These are phyloP conservation scores for Morpho helenor DNA, from an alignment of 2,888 invertebrate genomes.

Conservation along the genomic window DNA sequence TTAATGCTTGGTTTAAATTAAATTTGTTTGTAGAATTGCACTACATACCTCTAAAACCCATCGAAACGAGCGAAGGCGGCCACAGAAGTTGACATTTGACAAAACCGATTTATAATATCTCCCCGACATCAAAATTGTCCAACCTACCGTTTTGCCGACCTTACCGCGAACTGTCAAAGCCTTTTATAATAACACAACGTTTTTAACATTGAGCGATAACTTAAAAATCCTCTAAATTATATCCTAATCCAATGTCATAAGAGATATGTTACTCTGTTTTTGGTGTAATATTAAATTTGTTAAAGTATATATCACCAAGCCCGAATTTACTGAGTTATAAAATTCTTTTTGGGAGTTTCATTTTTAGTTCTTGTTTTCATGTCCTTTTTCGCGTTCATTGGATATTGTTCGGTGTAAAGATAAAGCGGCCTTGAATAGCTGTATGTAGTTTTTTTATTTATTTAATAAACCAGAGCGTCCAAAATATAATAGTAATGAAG, in stretches of 20 bases:
- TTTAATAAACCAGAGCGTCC: neutral
- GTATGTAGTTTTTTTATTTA: neutral
- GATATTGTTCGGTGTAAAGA: constrained; percentile 25
- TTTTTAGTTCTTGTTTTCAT: constrained; percentile 31
- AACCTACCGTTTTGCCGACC: constrained; percentile 71
- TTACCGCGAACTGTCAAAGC: constrained; percentile 75
- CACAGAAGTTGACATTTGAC: constrained; percentile 77
- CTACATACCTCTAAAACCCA: constrained; percentile 34
- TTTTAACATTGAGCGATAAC: constrained; percentile 21
- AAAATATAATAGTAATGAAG: too few species aligned
- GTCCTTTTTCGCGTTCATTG: constrained; percentile 31
- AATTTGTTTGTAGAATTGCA: too few species aligned
- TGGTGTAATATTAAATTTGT: constrained; percentile 25
- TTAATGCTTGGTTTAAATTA: too few species aligned
- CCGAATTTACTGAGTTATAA: constrained; percentile 69
- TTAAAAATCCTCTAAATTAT: constrained; percentile 21
- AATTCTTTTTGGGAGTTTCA: constrained; percentile 46
- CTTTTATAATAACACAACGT: constrained; percentile 48
- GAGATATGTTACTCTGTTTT: neutral
- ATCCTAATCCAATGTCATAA: constrained; percentile 25
- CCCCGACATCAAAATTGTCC: constrained; percentile 65
- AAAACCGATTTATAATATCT: constrained; percentile 68
- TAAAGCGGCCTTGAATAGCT: constrained; percentile 11
- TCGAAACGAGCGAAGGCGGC: constrained; percentile 50
- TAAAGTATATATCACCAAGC: constrained; percentile 62